phyloP scores from a whole-genome alignment of 2,113 vertebrate genomes.

The Elephas maximus region DNA sequence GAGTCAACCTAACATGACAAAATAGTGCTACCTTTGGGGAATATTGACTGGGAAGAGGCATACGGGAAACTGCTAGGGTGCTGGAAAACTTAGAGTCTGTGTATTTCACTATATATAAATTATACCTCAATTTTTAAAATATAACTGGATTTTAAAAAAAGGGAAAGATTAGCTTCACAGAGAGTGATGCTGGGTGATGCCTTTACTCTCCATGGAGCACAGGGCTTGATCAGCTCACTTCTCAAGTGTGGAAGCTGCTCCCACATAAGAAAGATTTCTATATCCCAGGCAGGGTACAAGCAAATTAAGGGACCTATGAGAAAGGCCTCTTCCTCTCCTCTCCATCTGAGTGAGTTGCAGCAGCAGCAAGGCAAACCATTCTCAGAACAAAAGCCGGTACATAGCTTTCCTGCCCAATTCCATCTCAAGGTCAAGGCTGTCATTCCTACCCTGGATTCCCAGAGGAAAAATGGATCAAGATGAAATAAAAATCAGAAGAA shows the following conservation, averaged over 20 bases:
- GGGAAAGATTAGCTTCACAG: background rate
- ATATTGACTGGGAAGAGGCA: background rate
- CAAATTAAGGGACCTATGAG: background rate
- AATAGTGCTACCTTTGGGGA: background rate
- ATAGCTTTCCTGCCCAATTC: constrained; percentile 35
- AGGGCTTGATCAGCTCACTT: background rate
- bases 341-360: background rate
- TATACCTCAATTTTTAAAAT: background rate
- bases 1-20: constrained; percentile 21
- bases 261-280: background rate
- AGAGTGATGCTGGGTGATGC: background rate
- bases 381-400: constrained; percentile 65
- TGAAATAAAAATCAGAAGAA: constrained; percentile 68
- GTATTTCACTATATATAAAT: background rate
- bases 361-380: constrained; percentile 14
- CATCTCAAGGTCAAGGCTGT: constrained; percentile 66
- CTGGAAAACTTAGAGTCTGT: background rate
- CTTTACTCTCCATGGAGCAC: background rate
- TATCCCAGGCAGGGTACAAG: background rate
- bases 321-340: background rate
- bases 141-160: background rate
- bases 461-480: constrained; percentile 71
- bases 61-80: background rate
- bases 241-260: constrained; percentile 49
- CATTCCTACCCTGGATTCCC: background rate